phyloP scores from a whole-genome alignment of 2,797 vertebrate species.

The Coregonus suidteri region DNA sequence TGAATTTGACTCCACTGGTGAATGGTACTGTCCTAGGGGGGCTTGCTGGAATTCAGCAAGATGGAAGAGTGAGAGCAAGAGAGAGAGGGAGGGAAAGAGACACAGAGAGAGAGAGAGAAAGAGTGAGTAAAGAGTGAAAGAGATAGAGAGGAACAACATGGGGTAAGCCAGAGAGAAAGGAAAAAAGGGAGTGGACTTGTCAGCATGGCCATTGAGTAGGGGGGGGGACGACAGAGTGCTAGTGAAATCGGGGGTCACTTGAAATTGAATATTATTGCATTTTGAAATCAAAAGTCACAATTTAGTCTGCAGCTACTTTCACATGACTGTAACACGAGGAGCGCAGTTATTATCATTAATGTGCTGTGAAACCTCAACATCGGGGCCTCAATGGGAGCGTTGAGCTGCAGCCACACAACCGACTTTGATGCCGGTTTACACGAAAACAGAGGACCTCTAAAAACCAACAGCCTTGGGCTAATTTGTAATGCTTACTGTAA shows the following conservation, averaged over 20 bases:
- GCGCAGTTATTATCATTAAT: constrained; percentile 40
- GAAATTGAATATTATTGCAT: constrained; percentile 17
- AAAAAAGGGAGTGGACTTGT: background rate
- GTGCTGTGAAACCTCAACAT: constrained; percentile 32
- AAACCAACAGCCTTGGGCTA: constrained; percentile 8
- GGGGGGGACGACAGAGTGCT: constrained; percentile 26
- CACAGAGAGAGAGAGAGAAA: background rate
- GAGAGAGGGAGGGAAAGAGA: constrained; percentile 6
- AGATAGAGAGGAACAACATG: constrained; percentile 20
- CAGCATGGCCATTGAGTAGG: background rate
- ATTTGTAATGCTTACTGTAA: background rate
- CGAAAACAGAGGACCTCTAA: constrained; percentile 16
- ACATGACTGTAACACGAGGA: constrained; percentile 53
- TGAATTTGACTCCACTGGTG: constrained; percentile 39
- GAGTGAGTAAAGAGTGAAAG: constrained; percentile 23
- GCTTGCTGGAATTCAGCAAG: constrained; percentile 29
- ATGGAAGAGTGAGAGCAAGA: constrained; percentile 23
- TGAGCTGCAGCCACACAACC: background rate
- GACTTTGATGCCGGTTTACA: background rate
- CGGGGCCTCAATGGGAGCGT: constrained; percentile 14
- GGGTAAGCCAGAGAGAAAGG: background rate
- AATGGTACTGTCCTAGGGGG: constrained; percentile 31
- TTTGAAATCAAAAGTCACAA: constrained; percentile 19
- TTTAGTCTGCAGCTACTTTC: constrained; percentile 44
- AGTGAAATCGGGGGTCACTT: constrained; percentile 12